A percentile compares a stretch with the other conserved stretches of the same genome.
Conservation (phyloP, 1,140 invertebrate genomes). For the Nebria ingens region DNA sequence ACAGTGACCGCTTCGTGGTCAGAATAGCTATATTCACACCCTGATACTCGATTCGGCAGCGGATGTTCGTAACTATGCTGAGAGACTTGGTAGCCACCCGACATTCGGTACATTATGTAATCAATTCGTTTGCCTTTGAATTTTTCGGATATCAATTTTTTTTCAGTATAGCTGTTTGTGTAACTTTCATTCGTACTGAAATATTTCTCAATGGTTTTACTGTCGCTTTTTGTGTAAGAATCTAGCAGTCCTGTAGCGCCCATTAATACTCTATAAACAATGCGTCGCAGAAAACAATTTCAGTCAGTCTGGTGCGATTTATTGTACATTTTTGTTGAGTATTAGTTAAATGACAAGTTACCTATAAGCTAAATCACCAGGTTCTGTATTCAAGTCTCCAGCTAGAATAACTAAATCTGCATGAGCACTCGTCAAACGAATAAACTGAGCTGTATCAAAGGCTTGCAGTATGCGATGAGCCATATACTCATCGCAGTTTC, state of each 20-base stretch:
- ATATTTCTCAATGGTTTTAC: neutral
- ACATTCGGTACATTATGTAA: constrained; percentile 69
- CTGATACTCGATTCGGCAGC: constrained; percentile 61
- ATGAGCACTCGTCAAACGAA: constrained; percentile 65
- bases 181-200: constrained; percentile 67
- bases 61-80: constrained; percentile 56
- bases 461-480: constrained; percentile 85
- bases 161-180: constrained; percentile 70
- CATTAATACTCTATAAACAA: constrained; percentile 40
- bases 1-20: constrained; percentile 85
- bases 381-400: constrained; percentile 88
- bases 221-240: constrained; percentile 1
- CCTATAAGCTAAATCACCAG: constrained; percentile 74
- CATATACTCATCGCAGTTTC: constrained; percentile 75
- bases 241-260: constrained; percentile 38
- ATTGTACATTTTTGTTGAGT: constrained; percentile 40
- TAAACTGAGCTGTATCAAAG: constrained; percentile 89
- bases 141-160: constrained; percentile 38
- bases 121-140: constrained; percentile 82
- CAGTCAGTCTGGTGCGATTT: constrained; percentile 26
- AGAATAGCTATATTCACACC: constrained; percentile 66
- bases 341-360: constrained; percentile 25
- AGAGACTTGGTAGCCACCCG: constrained; percentile 43
- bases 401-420: constrained; percentile 77
- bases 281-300: constrained; percentile 10